A percentile compares a stretch with the other conserved stretches of the same genome.
These are phyloP conservation scores for Hypena proboscidalis DNA, from an alignment of 2,888 invertebrate species.

Conservation along the genomic window DNA sequence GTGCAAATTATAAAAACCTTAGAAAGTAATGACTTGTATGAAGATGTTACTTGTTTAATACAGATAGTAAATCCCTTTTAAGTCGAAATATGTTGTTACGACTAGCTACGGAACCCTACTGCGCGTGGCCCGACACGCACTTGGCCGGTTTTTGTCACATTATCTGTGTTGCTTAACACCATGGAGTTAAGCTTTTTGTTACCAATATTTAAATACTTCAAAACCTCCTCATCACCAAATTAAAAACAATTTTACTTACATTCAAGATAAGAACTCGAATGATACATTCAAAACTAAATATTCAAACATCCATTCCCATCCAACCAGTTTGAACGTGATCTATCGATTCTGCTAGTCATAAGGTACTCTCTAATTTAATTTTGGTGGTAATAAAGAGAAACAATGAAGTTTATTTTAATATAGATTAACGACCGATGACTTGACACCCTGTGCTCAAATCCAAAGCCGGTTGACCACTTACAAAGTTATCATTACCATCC, in stretches of 20 bases:
- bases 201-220: too few relatives aligned
- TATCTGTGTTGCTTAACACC: too few relatives aligned
- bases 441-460: slow-evolving; percentile 70
- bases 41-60: too few relatives aligned
- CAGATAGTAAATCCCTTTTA: too few relatives aligned
- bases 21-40: too few relatives aligned
- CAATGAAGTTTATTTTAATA: slow-evolving; percentile 82
- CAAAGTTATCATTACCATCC: slow-evolving; percentile 31
- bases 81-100: too few relatives aligned
- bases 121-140: too few relatives aligned
- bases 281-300: slow-evolving; percentile 7
- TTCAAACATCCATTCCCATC: slow-evolving; percentile 8
- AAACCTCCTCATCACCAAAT: too few relatives aligned
- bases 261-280: slow-evolving; percentile 28
- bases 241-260: slow-evolving; percentile 25
- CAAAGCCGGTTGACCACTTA: slow-evolving; percentile 39
- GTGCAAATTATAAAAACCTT: too few relatives aligned
- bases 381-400: slow-evolving; percentile 70
- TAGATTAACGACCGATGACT: slow-evolving; percentile 82
- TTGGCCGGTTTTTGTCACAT: too few relatives aligned
- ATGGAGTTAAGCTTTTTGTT: too few relatives aligned
- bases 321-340: slow-evolving; percentile 29
- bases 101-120: too few relatives aligned
- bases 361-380: slow-evolving; percentile 64
- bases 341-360: slow-evolving; percentile 46